Evolutionary conservation across 1,140 invertebrate species (phyloP).

Genomic region (Wasmannia auropunctata): DNA sequence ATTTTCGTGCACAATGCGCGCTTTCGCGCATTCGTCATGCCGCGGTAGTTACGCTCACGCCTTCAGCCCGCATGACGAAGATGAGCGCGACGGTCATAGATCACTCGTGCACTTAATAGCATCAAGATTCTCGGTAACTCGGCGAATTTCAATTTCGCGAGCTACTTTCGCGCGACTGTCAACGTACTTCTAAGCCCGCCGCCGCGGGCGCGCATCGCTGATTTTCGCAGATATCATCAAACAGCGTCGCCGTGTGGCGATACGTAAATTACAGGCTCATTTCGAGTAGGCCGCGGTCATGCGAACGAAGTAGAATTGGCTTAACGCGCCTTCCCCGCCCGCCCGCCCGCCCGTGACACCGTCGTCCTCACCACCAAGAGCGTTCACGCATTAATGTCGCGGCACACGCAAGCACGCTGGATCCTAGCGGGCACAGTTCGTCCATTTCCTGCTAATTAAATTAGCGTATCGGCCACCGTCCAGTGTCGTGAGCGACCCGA

Average conservation of each 20-base stretch:
- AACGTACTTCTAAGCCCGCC: not conserved
- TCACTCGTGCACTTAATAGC: slow-evolving; percentile 27
- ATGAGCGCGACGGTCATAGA: slow-evolving; percentile 30
- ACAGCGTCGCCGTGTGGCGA: slow-evolving; percentile 12
- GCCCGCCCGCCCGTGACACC: not conserved
- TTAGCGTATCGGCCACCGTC: slow-evolving; percentile 78
- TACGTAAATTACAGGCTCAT: slow-evolving; percentile 59
- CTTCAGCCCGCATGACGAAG: slow-evolving; percentile 17
- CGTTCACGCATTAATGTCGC: slow-evolving; percentile 69
- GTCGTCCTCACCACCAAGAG: slow-evolving; percentile 28
- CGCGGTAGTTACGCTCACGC: not conserved
- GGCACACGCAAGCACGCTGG: slow-evolving; percentile 67
- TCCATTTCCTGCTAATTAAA: slow-evolving; percentile 81
- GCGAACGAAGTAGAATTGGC: slow-evolving; percentile 62
- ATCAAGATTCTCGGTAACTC: slow-evolving; percentile 40
- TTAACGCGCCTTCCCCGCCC: slow-evolving; percentile 1
- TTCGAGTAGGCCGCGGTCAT: slow-evolving; percentile 19
- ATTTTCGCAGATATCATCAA: slow-evolving; percentile 63
- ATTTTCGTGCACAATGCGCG: slow-evolving; percentile 23
- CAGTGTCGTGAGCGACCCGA: slow-evolving; percentile 71
- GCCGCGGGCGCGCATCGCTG: slow-evolving; percentile 40
- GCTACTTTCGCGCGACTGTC: slow-evolving; percentile 12
- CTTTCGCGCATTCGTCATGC: slow-evolving; percentile 7
- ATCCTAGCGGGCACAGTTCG: slow-evolving; percentile 61
- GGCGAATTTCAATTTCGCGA: slow-evolving; percentile 66